Base-by-base conservation (phyloP, 2,888 invertebrate genomes). In the Metallyticus violacea region DNA sequence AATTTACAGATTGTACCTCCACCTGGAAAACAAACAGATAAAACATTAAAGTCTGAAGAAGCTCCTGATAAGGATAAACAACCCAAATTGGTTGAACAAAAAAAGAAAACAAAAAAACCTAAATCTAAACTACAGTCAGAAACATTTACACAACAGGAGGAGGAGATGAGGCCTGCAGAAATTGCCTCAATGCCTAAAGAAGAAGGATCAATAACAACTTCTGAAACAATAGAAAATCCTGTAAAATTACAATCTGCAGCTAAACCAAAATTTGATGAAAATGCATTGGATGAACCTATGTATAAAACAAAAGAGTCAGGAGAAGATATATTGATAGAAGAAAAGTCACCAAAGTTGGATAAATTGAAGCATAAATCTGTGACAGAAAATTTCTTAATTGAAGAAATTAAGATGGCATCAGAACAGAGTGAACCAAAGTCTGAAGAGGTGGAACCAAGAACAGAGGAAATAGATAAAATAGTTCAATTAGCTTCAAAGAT, bases 281-380 rank as follows among this genome's bases (percentile, higher is more conserved):
- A n/a, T n/a, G n/a, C n/a, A n/a, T n/a, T n/a, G n/a, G n/a, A n/a
- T n/a, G n/a, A n/a, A n/a, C n/a, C n/a, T n/a, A n/a, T n/a, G n/a
- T n/a, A n/a, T n/a, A n/a, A n/a, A 40, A 86, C 62, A 15, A 85
- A 83, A 77, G 85, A 85, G 7, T 28, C 85, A 26, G 62, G 62
- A 7, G 84, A 86, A 84, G 77, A 83, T 26, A 15, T 77, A 26
- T 26, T 29, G 26, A 77, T 90, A 25, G 91, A 91, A 88, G 91
- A 91, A 88, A 90, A 91, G 86, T 86, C 90, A 0, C 89, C 90
- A 26, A 91, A 91, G 3, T 6, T 62, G 15, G 40, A 22, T 4
- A 62, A 22, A 15, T 15, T 62, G 40, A 22, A 62, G 40, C 9
- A 62, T 62, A 62, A 62, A 7, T 62, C 40, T 15, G 22, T 62